These are phyloP conservation scores for Peucedramus taeniatus DNA, from an alignment of 2,113 vertebrate genomes.

Conservation along the genomic window DNA sequence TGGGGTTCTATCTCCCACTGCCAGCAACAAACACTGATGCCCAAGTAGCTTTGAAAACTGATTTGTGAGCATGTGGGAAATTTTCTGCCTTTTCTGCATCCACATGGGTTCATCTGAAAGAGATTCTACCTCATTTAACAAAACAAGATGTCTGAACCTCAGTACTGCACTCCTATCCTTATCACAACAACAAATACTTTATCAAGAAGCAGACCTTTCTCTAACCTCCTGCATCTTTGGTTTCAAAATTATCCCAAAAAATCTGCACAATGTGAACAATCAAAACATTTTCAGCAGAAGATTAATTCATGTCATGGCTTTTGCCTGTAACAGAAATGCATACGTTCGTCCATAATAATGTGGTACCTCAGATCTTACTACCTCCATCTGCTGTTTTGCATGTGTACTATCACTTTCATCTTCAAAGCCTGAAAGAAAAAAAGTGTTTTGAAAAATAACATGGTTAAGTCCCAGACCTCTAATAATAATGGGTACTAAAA, in stretches of 20 bases:
- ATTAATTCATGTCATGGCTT: not conserved
- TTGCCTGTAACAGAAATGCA: not conserved
- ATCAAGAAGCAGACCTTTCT: not conserved
- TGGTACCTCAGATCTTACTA: not conserved
- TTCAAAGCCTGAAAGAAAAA: not conserved
- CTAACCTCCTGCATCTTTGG: not conserved
- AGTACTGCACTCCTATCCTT: not conserved
- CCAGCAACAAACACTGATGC: not conserved
- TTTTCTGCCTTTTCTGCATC: not conserved
- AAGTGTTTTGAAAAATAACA: not conserved
- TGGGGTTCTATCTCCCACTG: not conserved
- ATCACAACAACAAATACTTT: not conserved
- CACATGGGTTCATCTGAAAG: not conserved
- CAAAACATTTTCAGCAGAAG: not conserved
- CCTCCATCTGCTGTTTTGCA: constrained; percentile 7
- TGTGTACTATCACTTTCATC: not conserved
- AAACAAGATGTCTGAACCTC: not conserved
- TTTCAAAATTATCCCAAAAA: not conserved
- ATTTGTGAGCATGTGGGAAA: not conserved
- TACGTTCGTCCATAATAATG: not conserved
- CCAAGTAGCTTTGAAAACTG: not conserved
- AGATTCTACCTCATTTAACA: not conserved
- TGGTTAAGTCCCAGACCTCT: not conserved
- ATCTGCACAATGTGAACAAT: not conserved
- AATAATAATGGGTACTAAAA: not conserved